phyloP scores from a whole-genome alignment of 1,140 invertebrate species.

The Brachionus plicatilis region DNA sequence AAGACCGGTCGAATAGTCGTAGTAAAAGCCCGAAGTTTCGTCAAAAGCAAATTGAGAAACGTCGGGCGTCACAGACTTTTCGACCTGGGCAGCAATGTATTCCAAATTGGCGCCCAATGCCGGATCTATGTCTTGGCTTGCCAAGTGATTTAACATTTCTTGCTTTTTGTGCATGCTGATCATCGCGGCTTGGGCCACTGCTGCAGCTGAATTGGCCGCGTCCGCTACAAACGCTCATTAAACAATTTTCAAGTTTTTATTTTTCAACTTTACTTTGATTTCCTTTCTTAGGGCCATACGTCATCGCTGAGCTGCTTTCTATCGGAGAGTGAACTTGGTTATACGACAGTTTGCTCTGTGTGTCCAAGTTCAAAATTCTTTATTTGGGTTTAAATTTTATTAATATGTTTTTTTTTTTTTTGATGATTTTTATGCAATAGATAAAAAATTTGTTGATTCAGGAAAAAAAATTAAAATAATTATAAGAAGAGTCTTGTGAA shows the following conservation, averaged over 20 bases:
- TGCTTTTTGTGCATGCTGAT: conserved; percentile 63
- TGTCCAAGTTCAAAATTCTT: neutral
- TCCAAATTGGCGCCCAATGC: conserved; percentile 44
- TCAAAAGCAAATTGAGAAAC: conserved; percentile 85
- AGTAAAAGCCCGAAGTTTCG: conserved; percentile 90
- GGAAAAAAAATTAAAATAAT: too few species aligned
- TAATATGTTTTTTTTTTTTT: too few species aligned
- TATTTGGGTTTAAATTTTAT: neutral
- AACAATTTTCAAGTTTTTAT: neutral
- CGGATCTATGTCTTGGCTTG: conserved; percentile 43
- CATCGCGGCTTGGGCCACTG: conserved; percentile 80
- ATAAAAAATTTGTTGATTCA: too few species aligned
- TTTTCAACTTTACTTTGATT: neutral
- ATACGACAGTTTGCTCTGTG: neutral
- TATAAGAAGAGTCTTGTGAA: too few species aligned
- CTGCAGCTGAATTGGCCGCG: conserved; percentile 74
- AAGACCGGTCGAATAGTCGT: conserved; percentile 80
- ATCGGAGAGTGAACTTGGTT: neutral
- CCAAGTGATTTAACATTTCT: conserved; percentile 37
- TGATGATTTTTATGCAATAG: too few species aligned
- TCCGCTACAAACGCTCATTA: neutral
- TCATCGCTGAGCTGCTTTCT: neutral
- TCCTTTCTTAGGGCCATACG: conserved; percentile 16
- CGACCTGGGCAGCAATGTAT: conserved; percentile 40
- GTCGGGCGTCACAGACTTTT: conserved; percentile 70